These are phyloP conservation scores for Porites cylindrica DNA, from an alignment of 92 coral and sea anemone species.

Conservation along the genomic window DNA sequence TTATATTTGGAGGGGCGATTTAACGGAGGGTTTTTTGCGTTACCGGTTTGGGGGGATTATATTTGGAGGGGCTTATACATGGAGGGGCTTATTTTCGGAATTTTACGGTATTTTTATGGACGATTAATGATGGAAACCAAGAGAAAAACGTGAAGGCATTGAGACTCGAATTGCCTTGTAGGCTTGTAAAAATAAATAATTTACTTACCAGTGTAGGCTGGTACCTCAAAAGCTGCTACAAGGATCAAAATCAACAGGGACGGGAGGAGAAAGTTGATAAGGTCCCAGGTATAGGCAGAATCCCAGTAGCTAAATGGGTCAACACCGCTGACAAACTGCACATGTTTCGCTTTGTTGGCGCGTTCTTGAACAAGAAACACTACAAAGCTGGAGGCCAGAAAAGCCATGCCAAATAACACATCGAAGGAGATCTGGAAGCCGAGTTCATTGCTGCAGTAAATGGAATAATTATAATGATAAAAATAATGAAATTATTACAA, in stretches of 20 bases:
- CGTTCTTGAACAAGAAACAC: constrained; percentile 97
- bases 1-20: too few species aligned
- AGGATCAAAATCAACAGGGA: constrained; percentile 81
- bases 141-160: too few species aligned
- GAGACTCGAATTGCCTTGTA: background rate
- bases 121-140: too few species aligned
- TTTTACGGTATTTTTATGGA: too few species aligned
- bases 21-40: too few species aligned
- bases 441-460: constrained; percentile 72
- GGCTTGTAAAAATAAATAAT: background rate
- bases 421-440: constrained; percentile 92
- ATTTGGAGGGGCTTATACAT: too few species aligned
- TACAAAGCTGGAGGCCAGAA: constrained; percentile 97
- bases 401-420: constrained; percentile 94
- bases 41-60: too few species aligned
- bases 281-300: constrained; percentile 94
- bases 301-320: constrained; percentile 99
- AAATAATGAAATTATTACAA: background rate
- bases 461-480: background rate
- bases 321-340: constrained; percentile 98
- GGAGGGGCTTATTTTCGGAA: too few species aligned
- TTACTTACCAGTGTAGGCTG: constrained; percentile 86
- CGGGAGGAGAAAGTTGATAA: constrained; percentile 90
- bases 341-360: constrained; percentile 96
- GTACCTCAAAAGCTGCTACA: constrained; percentile 94